A percentile compares a stretch with the other conserved stretches of the same genome.
phyloP scores from a whole-genome alignment of 2,113 vertebrate species.

The Natator depressus region DNA sequence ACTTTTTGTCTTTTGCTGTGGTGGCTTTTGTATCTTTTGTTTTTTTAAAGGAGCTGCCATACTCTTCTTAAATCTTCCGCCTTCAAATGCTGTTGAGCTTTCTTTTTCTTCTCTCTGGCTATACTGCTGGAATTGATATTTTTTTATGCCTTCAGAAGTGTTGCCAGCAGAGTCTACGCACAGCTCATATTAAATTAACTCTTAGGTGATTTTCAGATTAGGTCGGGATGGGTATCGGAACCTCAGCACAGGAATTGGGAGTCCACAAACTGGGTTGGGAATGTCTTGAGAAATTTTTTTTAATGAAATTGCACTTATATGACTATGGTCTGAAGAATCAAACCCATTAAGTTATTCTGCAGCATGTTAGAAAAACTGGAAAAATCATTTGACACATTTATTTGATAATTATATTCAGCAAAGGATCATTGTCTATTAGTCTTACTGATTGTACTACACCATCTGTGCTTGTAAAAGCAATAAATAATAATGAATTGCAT shows the following conservation, averaged over 20 bases:
- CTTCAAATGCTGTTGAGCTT: not conserved
- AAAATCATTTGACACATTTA: conserved; percentile 44
- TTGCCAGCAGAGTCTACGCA: conserved; percentile 43
- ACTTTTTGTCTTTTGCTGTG: not conserved
- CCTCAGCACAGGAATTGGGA: conserved; percentile 18
- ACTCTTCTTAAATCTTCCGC: conserved; percentile 13
- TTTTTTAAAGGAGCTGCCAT: not conserved
- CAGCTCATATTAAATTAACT: conserved; percentile 44
- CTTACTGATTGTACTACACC: conserved; percentile 69
- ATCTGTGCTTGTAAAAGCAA: conserved; percentile 80
- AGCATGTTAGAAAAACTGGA: conserved; percentile 58
- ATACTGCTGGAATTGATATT: not conserved
- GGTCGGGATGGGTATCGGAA: conserved; percentile 26
- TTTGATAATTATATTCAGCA: conserved; percentile 60
- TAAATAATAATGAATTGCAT: conserved; percentile 75
- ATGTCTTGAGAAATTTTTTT: conserved; percentile 16
- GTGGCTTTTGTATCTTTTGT: not conserved
- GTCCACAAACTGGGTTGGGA: not conserved
- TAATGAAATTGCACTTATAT: not conserved
- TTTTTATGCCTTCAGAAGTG: conserved; percentile 51
- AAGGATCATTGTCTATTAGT: conserved; percentile 71
- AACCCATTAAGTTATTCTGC: conserved; percentile 5
- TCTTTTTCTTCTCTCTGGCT: conserved; percentile 3
- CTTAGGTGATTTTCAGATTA: conserved; percentile 41
- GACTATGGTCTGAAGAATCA: not conserved